These are phyloP conservation scores for Hylaea fasciaria DNA, from an alignment of 2,888 invertebrate genomes.

Conservation along the genomic window DNA sequence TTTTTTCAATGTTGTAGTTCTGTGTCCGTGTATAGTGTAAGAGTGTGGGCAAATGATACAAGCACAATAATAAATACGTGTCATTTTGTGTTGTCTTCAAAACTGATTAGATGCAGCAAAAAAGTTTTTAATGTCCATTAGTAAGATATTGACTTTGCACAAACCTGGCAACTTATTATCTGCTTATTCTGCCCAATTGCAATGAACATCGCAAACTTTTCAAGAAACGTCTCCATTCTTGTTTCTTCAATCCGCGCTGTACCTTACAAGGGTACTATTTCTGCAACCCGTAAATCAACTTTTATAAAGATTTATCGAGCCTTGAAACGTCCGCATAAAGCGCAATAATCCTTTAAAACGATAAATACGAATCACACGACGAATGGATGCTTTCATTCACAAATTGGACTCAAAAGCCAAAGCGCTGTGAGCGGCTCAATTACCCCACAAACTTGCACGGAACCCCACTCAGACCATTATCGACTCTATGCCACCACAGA, in stretches of 20 bases:
- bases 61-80: too few species aligned
- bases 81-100: too few species aligned
- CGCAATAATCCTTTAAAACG: constrained; percentile 47
- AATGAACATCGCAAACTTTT: not conserved
- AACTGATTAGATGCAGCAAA: too few species aligned
- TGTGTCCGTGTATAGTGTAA: too few species aligned
- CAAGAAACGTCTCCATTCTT: not conserved
- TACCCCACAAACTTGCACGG: constrained; percentile 47
- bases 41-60: too few species aligned
- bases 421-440: constrained; percentile 59
- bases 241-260: not conserved
- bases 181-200: not conserved
- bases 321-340: constrained; percentile 36
- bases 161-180: too few species aligned
- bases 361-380: constrained; percentile 65
- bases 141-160: too few species aligned
- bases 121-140: too few species aligned
- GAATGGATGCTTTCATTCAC: constrained; percentile 66
- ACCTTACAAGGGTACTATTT: constrained; percentile 4
- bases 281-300: constrained; percentile 29
- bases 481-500: constrained; percentile 46
- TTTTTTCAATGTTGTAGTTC: too few species aligned
- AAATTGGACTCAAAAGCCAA: constrained; percentile 82
- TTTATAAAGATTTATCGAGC: constrained; percentile 39
- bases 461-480: constrained; percentile 40